Evolutionary conservation across 2,797 vertebrate genomes (phyloP).

Genomic region (Scomberomorus guttatus): DNA sequence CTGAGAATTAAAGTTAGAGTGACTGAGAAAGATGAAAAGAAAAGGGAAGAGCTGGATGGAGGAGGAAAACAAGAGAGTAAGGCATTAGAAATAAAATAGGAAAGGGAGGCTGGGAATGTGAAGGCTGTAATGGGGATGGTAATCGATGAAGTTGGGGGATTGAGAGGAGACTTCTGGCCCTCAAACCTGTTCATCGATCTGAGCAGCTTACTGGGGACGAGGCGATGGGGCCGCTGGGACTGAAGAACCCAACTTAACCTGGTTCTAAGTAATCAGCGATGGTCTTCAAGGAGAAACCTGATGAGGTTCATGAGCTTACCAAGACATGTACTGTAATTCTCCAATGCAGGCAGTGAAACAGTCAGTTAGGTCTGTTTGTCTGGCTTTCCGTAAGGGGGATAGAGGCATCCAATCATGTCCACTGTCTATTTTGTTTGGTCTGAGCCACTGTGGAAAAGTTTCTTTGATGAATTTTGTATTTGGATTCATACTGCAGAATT

Average conservation of each 20-base stretch:
- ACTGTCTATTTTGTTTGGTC: neutral
- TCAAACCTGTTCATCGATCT: constrained; percentile 70
- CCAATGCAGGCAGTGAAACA: neutral
- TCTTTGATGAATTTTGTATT: constrained; percentile 13
- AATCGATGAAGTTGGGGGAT: constrained; percentile 64
- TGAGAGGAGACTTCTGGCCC: constrained; percentile 41
- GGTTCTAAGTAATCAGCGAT: constrained; percentile 33
- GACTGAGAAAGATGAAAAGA: constrained; percentile 27
- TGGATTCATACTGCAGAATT: neutral
- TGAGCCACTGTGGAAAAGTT: neutral
- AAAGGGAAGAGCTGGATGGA: constrained; percentile 1
- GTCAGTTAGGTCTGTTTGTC: neutral
- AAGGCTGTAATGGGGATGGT: constrained; percentile 45
- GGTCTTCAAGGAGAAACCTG: constrained; percentile 28
- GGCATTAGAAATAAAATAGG: constrained; percentile 45
- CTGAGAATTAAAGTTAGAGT: constrained; percentile 31
- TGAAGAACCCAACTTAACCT: constrained; percentile 51
- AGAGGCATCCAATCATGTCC: neutral
- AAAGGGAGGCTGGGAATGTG: constrained; percentile 33
- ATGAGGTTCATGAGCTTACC: constrained; percentile 32
- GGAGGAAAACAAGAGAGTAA: constrained; percentile 21
- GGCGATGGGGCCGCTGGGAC: constrained; percentile 33
- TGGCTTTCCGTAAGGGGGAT: neutral
- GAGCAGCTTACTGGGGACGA: constrained; percentile 25
- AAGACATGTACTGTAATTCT: constrained; percentile 8